Evolutionary conservation across 1,140 invertebrate species (phyloP), one percentile per base, ranked within the genome.

Genomic region (Trichonephila clavipes): DNA sequence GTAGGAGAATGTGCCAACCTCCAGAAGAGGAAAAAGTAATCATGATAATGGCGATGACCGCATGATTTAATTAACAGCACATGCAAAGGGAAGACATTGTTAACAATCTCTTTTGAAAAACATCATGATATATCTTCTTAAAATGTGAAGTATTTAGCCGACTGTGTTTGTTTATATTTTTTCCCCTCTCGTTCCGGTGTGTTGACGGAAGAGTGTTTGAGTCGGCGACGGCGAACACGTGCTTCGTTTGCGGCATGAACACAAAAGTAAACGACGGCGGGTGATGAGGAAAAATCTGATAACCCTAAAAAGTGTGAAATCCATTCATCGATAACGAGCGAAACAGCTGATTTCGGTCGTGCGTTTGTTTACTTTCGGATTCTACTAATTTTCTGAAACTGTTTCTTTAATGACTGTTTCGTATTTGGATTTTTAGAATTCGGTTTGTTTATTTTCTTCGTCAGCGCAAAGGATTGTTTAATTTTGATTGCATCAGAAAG

Each of bases 251-350:
- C 85, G 85, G 85, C 85, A 66, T 87, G 85, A 87, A 87, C 14
- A 24, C 12, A 34, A 87, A 87, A 59, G 28, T 87, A 87, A 87
- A 87, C 85, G 51, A 34, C 85, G 85, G 85, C 85, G 85, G 85
- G 85, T 64, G 85, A 87, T 87, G 62, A 28, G 85, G 24, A 87
- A 87, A 64, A 21, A 64, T 66, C 85, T 58, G 59, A 64, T 87
- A 28, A 87, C n/a, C n/a, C 85, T 62, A 18, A 87, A 62, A 62
- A n/a, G 82, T 85, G 82, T 85, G 82, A 58, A 59, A n/a, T 62
- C 6, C n/a, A 51, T 87, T 61, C 51, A 21, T 34, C n/a, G 85
- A 34, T 86, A 61, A 12, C 18, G n/a, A 87, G 59, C 34, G 61
- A 14, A 87, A 64, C 61, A 87, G 85, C 28, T 87, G 85, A 87